Conservation (phyloP, 2,113 vertebrate species). For the Hoplias malabaricus region DNA sequence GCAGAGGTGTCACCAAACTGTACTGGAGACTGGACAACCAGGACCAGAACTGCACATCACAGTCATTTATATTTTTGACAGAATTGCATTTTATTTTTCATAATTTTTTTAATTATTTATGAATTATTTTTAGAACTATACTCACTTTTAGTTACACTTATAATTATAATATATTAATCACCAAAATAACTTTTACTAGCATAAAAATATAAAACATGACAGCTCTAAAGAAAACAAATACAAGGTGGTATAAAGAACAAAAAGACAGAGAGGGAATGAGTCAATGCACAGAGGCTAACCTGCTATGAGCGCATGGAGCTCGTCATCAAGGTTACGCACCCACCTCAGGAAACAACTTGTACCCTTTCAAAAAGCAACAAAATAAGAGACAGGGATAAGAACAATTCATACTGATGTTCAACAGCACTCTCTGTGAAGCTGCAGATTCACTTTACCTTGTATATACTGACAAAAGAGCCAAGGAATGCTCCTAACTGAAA, state of each 20-base stretch:
- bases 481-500: constrained; percentile 96
- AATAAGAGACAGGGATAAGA: neutral
- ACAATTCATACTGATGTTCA: neutral
- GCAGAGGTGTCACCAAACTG: no score
- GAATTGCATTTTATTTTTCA: no score
- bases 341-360: constrained; percentile 95
- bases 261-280: neutral
- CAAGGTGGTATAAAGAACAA: neutral
- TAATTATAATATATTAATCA: no score
- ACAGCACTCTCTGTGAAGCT: neutral
- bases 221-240: neutral
- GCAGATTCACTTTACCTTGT: constrained; percentile 81
- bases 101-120: no score
- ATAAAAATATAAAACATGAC: no score
- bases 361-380: constrained; percentile 71
- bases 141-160: no score
- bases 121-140: no score
- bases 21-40: no score
- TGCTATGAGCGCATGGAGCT: constrained; percentile 93
- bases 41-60: no score
- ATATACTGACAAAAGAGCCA: constrained; percentile 97
- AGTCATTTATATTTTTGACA: no score
- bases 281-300: constrained; percentile 68
- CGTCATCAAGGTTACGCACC: constrained; percentile 93
- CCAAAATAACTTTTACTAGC: no score